Percentiles rank a stretch among this genome's conserved stretches.
Evolutionary conservation across 2,113 vertebrate species (phyloP).

Genomic region (Perccottus glenii): DNA sequence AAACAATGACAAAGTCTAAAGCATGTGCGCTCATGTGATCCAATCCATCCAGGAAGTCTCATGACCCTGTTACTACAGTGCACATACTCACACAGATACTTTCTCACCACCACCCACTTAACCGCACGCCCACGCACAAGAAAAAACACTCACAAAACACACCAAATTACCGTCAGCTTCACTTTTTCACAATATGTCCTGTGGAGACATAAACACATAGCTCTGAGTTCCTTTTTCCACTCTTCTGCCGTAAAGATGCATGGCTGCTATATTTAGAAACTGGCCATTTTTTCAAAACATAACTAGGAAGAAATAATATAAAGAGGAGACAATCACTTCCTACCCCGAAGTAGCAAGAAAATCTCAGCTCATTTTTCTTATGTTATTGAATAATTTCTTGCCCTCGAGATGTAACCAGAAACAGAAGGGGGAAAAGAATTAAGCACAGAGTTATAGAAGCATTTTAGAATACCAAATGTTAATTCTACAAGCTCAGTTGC

Average conservation of each 20-base stretch:
- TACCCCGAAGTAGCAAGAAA: slow-evolving; percentile 51
- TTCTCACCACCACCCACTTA: slow-evolving; percentile 39
- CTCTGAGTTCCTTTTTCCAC: slow-evolving; percentile 32
- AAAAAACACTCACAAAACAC: slow-evolving; percentile 2
- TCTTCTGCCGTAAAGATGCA: slow-evolving; percentile 61
- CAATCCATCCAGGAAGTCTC: slow-evolving; percentile 67
- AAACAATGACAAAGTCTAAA: slow-evolving; percentile 34
- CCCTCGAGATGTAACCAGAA: slow-evolving; percentile 51
- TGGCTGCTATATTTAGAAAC: slow-evolving; percentile 64
- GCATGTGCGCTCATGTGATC: slow-evolving; percentile 49
- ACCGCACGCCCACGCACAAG: slow-evolving; percentile 17
- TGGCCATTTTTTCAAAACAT: slow-evolving; percentile 60
- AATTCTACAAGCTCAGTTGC: slow-evolving; percentile 46
- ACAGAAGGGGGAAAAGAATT: slow-evolving; percentile 3
- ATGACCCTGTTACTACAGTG: slow-evolving; percentile 64
- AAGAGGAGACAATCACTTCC: slow-evolving; percentile 58
- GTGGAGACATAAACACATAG: slow-evolving; percentile 67
- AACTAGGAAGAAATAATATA: slow-evolving; percentile 43
- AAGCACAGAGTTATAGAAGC: slow-evolving; percentile 30
- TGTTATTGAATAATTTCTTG: slow-evolving; percentile 65
- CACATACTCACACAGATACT: slow-evolving; percentile 15
- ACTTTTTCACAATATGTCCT: slow-evolving; percentile 52
- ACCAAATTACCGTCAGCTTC: slow-evolving; percentile 30
- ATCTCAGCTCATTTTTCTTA: slow-evolving; percentile 55
- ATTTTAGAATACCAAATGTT: slow-evolving; percentile 64